Conservation (phyloP, 2,113 vertebrate genomes). For the Seriola aureovittata region DNA sequence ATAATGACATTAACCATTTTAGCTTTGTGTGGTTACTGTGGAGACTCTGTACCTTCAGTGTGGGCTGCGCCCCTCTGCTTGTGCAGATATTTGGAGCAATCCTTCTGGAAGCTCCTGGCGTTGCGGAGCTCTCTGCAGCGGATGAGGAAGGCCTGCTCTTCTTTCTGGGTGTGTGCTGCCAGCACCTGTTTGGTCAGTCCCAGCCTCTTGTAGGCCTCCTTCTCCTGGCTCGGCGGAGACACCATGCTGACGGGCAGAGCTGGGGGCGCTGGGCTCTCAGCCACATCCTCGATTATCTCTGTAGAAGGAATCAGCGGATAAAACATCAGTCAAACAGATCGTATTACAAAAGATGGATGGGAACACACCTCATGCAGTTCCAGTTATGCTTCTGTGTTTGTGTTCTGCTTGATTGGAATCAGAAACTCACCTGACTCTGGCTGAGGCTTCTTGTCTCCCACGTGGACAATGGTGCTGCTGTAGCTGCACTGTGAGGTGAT, state of each 20-base stretch:
- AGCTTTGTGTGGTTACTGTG: neutral
- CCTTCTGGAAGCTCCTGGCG: constrained; percentile 85
- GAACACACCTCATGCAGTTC: neutral
- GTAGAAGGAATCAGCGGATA: constrained; percentile 17
- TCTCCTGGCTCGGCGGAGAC: constrained; percentile 84
- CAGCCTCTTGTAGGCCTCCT: constrained; percentile 90
- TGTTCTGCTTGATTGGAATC: neutral
- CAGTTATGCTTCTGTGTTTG: neutral
- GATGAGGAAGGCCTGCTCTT: constrained; percentile 94
- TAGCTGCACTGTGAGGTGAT: constrained; percentile 97
- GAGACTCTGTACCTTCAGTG: constrained; percentile 69
- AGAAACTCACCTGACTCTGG: constrained; percentile 89
- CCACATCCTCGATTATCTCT: constrained; percentile 92
- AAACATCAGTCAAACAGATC: constrained; percentile 4
- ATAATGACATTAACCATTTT: neutral
- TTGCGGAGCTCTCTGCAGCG: constrained; percentile 88
- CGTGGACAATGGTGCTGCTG: constrained; percentile 97
- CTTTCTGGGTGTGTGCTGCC: constrained; percentile 94
- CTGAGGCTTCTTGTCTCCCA: constrained; percentile 94
- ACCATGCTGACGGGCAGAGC: constrained; percentile 73
- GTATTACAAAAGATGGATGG: neutral
- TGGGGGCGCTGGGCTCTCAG: constrained; percentile 75
- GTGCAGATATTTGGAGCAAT: constrained; percentile 86
- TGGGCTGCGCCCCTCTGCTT: constrained; percentile 80
- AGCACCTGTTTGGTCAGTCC: constrained; percentile 96